Evolutionary conservation across 2,888 invertebrate species (phyloP), one percentile per base, ranked within the genome.

Genomic region (Ashinkailepas kermadecensis): DNA sequence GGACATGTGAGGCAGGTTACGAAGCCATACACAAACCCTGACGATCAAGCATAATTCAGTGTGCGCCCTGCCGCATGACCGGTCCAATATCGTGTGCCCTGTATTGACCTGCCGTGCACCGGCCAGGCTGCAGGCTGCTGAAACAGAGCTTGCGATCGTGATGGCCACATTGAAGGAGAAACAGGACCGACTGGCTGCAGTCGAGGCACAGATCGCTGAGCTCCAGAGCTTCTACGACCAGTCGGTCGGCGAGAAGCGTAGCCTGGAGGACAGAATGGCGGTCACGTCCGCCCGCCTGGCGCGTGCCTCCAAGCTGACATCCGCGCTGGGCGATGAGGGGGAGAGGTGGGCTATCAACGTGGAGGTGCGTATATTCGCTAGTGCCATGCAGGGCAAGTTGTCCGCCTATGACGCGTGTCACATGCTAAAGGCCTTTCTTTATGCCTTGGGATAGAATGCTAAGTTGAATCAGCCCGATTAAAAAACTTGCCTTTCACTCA

Each of bases 131-230:
- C 91, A 91, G 83, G 91, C 91, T 81, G 95, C 95, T 0, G 95
- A 97, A 88, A 91, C 89, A 85, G 93, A 95, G 86, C 93, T 95
- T 86, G 90, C 93, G 18, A 90, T 92, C 85, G 94, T 95, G 64
- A 94, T 96, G 93, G 92, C 91, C 74, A 92, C 95, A 85, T 89
- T 96, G 0, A 93, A 93, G 85, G 93, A 94, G 86, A 97, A 97
- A 0, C 97, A 98, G 87, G 94, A 94, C 86, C 91, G 97, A 80
- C 97, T 98, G 97, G 93, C 97, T 78, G 95, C 94, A 88, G 97
- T 98, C 84, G 97, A 98, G 87, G 94, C 95, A 86, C 97, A 98
- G 85, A 97, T 97, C 0, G 94, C 97, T 0, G 93, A 95, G 82
- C 97, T 98, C 0, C 97, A 98, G 39, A 84, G 84, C 82, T 54